Evolutionary conservation across 1,140 invertebrate genomes (phyloP).

Genomic region (Tribolium madens): DNA sequence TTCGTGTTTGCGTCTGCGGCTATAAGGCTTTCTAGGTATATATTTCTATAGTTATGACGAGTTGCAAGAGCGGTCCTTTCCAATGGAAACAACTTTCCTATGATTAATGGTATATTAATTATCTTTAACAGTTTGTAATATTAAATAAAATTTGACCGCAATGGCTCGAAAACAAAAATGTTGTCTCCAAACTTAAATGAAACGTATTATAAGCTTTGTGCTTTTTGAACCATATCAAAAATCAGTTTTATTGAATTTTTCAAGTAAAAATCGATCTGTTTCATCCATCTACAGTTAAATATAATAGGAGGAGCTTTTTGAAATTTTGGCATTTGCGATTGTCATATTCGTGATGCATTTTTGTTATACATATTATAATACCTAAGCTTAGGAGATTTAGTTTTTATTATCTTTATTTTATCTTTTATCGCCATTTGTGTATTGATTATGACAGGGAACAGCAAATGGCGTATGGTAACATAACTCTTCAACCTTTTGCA

Average conservation of each 20-base stretch:
- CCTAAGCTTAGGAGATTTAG: neutral
- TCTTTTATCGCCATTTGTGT: constrained; percentile 27
- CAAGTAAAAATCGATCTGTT: constrained; percentile 16
- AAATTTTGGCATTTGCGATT: constrained; percentile 29
- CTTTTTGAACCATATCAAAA: constrained; percentile 1
- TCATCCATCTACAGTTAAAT: neutral
- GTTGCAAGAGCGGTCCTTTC: constrained; percentile 34
- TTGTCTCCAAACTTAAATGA: constrained; percentile 21
- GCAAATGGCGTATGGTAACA: constrained; percentile 19
- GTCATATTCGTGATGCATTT: constrained; percentile 11
- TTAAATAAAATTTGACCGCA: constrained; percentile 37
- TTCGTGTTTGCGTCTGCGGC: constrained; percentile 21
- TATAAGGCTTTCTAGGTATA: constrained; percentile 21
- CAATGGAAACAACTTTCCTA: constrained; percentile 37
- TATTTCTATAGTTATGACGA: constrained; percentile 36
- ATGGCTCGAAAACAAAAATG: constrained; percentile 19
- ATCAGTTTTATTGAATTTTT: constrained; percentile 32
- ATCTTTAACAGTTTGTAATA: constrained; percentile 35
- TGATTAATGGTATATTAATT: constrained; percentile 35
- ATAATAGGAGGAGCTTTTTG: constrained; percentile 27
- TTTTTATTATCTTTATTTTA: neutral
- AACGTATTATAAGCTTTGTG: constrained; percentile 19
- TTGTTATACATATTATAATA: neutral
- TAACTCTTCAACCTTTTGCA: constrained; percentile 27
- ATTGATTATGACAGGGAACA: constrained; percentile 22